phyloP scores from a whole-genome alignment of 2,888 invertebrate genomes.

The Panzeria rudis region DNA sequence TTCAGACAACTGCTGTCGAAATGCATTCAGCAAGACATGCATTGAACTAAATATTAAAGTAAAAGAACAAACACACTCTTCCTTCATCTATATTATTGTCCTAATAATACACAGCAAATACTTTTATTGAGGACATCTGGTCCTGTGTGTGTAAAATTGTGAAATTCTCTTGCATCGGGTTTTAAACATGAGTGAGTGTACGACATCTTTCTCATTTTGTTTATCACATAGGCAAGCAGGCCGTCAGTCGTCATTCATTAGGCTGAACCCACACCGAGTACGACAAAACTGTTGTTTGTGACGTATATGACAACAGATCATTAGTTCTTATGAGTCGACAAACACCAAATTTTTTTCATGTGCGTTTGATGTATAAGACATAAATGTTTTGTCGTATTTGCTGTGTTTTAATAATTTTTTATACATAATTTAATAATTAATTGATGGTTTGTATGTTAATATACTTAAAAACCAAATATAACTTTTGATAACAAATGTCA shows the following conservation, averaged over 20 bases:
- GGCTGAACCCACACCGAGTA: too few species aligned
- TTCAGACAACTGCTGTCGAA: conserved; percentile 45
- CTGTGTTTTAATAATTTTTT: too few species aligned
- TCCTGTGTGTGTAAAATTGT: neutral
- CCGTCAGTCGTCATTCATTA: too few species aligned
- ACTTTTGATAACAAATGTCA: too few species aligned
- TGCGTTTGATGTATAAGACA: too few species aligned
- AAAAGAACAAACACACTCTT: neutral
- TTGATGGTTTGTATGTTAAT: too few species aligned
- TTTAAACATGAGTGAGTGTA: neutral
- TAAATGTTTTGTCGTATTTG: too few species aligned
- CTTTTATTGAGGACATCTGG: conserved; percentile 40
- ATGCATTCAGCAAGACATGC: conserved; percentile 20
- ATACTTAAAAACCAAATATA: too few species aligned
- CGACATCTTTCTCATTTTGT: conserved; percentile 12
- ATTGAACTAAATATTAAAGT: conserved; percentile 18
- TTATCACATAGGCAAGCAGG: conserved; percentile 12
- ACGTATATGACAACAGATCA: too few species aligned
- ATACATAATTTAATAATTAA: too few species aligned
- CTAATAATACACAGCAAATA: conserved; percentile 9
- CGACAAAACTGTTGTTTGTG: too few species aligned
- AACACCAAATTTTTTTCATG: too few species aligned
- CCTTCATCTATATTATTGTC: neutral
- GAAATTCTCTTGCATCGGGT: neutral
- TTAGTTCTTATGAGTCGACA: conserved; percentile 34